A percentile compares a stretch with the other conserved stretches of the same genome.
phyloP scores from a whole-genome alignment of 2,113 vertebrate genomes.

The Picathartes gymnocephalus region DNA sequence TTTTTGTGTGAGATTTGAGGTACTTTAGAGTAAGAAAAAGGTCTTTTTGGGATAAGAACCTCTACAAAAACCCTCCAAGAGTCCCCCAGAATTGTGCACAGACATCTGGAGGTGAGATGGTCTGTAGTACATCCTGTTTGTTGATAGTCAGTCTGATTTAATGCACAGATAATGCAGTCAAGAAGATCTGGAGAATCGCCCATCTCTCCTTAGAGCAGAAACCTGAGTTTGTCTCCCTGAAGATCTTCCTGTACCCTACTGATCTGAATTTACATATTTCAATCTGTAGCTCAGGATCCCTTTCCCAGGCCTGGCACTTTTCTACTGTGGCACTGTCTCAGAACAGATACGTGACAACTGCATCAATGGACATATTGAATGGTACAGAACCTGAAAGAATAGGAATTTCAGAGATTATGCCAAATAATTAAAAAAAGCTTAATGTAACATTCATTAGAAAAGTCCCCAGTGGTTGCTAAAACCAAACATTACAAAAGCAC shows the following conservation, averaged over 20 bases:
- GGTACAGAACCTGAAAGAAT: not conserved
- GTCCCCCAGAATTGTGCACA: not conserved
- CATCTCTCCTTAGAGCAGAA: not conserved
- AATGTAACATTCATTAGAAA: not conserved
- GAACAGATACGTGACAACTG: fast-evolving
- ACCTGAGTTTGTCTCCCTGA: not conserved
- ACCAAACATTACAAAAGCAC: not conserved
- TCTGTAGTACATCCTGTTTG: not conserved
- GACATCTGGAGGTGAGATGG: not conserved
- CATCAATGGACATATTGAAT: not conserved
- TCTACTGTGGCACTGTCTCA: not conserved
- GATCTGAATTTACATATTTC: not conserved
- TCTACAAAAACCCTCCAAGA: not conserved
- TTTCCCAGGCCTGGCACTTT: not conserved
- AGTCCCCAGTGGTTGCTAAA: not conserved
- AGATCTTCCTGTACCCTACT: not conserved
- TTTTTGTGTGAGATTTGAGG: not conserved
- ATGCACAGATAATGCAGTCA: fast-evolving
- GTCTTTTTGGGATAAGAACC: not conserved
- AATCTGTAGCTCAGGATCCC: not conserved
- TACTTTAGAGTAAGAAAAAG: not conserved
- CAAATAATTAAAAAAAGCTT: not conserved
- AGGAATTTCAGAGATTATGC: not conserved
- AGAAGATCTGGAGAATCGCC: not conserved
- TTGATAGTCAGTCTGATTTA: not conserved